phyloP scores from a whole-genome alignment of 2,888 invertebrate species.

The Podabrus alpinus region DNA sequence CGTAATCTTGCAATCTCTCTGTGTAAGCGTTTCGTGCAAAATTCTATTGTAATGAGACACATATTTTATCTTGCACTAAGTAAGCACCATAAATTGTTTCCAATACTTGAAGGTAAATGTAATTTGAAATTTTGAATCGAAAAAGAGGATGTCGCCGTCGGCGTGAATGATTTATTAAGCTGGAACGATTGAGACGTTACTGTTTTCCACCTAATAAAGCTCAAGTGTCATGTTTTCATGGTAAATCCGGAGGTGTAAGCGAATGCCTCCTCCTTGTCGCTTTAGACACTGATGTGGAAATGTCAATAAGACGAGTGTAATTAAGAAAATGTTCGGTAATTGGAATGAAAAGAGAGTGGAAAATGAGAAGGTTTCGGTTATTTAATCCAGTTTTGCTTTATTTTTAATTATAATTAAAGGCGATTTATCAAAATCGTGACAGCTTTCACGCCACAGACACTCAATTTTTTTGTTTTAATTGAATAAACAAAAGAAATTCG shows the following conservation, averaged over 20 bases:
- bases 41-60: background rate
- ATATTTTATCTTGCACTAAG: background rate
- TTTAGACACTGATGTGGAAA: background rate
- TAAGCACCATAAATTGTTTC: background rate
- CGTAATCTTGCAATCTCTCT: background rate
- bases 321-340: background rate
- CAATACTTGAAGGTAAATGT: background rate
- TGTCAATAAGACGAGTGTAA: background rate
- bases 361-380: background rate
- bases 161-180: background rate
- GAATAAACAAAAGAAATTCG: background rate
- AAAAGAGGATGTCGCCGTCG: background rate
- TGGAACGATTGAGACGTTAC: background rate
- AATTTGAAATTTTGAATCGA: too few relatives aligned
- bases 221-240: background rate
- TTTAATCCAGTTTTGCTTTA: too few relatives aligned
- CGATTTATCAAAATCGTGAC: background rate
- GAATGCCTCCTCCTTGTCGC: background rate
- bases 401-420: background rate
- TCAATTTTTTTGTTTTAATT: background rate
- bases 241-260: background rate
- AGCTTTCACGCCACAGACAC: background rate
- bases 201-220: background rate
- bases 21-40: background rate
- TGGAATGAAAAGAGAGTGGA: background rate